phyloP scores from a whole-genome alignment of 2,797 vertebrate species.

The Acrocephalus scirpaceus region DNA sequence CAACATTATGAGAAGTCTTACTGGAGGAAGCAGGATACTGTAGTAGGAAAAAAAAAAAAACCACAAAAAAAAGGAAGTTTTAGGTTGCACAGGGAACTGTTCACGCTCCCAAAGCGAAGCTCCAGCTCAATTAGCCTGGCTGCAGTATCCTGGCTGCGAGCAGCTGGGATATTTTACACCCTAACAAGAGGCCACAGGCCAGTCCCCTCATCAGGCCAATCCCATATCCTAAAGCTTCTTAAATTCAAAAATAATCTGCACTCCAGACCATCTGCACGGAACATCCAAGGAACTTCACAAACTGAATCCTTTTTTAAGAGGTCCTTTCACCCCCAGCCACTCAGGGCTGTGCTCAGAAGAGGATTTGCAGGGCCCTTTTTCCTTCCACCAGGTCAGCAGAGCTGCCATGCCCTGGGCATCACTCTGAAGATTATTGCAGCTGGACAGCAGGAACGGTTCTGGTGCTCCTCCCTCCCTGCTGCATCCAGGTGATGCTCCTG shows the following conservation, averaged over 20 bases:
- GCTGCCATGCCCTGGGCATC: background rate
- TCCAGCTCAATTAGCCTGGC: background rate
- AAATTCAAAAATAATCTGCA: background rate
- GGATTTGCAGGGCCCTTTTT: background rate
- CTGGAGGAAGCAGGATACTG: background rate
- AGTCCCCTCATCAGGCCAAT: background rate
- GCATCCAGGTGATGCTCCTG: background rate
- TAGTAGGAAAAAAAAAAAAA: accelerated
- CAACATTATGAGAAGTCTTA: background rate
- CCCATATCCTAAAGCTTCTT: background rate
- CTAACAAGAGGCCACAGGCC: background rate
- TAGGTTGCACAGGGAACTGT: background rate
- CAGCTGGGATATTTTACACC: background rate
- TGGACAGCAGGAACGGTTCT: background rate
- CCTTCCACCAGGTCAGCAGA: background rate
- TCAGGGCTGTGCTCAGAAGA: accelerated
- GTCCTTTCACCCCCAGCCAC: background rate
- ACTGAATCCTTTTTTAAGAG: background rate
- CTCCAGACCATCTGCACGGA: background rate
- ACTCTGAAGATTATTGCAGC: background rate
- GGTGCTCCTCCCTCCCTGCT: background rate
- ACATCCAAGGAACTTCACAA: background rate
- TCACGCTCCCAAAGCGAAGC: background rate
- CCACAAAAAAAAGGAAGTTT: accelerated
- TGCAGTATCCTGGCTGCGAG: background rate